Base-by-base conservation (phyloP, 2,888 invertebrate genomes). In the Lycocerus yunnanus region DNA sequence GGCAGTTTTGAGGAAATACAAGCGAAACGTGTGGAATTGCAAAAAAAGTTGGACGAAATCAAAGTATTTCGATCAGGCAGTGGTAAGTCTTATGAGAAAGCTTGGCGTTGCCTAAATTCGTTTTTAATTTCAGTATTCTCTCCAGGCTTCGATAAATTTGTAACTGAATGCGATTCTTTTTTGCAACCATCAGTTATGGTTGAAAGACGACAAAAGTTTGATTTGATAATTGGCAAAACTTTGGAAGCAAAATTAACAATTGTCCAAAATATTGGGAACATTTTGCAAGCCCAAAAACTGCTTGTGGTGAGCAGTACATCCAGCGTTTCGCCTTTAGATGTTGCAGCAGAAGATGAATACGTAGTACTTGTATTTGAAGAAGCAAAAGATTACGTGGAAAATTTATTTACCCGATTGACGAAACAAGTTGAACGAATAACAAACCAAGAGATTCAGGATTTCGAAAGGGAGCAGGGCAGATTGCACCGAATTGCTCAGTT, bases 361-460 rank as follows among this genome's bases (percentile, higher is more conserved):
- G 9, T 11, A 10, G 1, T 18, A 1, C 1, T 11, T 15, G 1
- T 15, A n/a, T n/a, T 63, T 5, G 61, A 63, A 18, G 16, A n/a
- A 11, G 2, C 18, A 18, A 43, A 0, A 10, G 0, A 6, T n/a
- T n/a, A 43, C 4, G 1, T 43, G 43, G 43, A 43, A n/a, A n/a
- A 43, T 43, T 43, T 43, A 43, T 43, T 43, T 11, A 63, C 16
- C 15, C 15, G 14, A n/a, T 59, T 59, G 3, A 15, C 59, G 59
- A 9, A 59, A 15, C 15, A 59, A 15, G 11, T 14, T 27, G 15
- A n/a, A n/a, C n/a, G n/a, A n/a, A n/a, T n/a, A n/a, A n/a, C n/a
- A n/a, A n/a, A n/a, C n/a, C n/a, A n/a, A 79, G 84, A 84, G 77
- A 80, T 83, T 14, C 73, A 79, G 6, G 86, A 87, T 78, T 80